phyloP scores from a whole-genome alignment of 23 tunicate genomes.

The Botrylloides violaceus region DNA sequence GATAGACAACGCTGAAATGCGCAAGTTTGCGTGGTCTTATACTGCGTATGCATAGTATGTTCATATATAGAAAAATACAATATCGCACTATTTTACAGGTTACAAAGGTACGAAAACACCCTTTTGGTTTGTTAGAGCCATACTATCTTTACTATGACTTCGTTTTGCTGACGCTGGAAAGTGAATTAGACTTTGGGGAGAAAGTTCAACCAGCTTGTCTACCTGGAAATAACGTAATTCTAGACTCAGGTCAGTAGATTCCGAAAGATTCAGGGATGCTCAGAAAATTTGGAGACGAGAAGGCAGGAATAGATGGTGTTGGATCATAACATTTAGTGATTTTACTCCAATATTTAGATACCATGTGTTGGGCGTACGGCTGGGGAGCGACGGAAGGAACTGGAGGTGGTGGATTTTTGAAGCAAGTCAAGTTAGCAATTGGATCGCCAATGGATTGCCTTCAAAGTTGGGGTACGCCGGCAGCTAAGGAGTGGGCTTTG shows the following conservation, averaged over 20 bases:
- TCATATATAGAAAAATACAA: background rate
- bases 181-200: background rate
- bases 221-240: too few species aligned
- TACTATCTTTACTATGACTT: background rate
- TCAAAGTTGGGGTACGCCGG: background rate
- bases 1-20: too few species aligned
- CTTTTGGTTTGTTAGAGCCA: background rate
- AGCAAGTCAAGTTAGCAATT: background rate
- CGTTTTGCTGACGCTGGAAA: background rate
- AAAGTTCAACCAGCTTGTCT: constrained; percentile 18
- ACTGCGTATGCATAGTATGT: background rate
- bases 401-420: background rate
- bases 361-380: constrained; percentile 13
- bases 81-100: background rate
- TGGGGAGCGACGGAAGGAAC: background rate
- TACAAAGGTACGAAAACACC: background rate
- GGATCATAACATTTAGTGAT: too few species aligned
- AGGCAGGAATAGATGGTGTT: too few species aligned
- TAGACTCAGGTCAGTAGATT: too few species aligned
- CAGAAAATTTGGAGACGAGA: too few species aligned
- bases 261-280: too few species aligned
- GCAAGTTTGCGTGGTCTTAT: too few species aligned
- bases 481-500: background rate
- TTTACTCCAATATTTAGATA: constrained; percentile 6
- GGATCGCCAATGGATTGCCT: too few species aligned